phyloP scores from a whole-genome alignment of 1,140 invertebrate species.

The Drosophila melanica region DNA sequence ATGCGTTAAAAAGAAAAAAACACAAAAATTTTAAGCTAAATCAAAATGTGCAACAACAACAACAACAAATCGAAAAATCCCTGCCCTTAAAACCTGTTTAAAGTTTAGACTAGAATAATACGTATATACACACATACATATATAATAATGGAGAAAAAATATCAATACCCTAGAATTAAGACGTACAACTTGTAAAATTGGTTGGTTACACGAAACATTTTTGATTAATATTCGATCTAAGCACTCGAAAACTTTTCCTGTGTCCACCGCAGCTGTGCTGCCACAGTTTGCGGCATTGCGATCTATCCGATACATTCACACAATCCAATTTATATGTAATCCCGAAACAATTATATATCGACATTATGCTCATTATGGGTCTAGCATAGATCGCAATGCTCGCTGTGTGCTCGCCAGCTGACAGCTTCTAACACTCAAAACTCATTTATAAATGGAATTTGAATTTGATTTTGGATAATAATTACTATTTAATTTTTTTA shows the following conservation, averaged over 20 bases:
- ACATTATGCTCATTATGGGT: slow-evolving; percentile 19
- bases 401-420: background rate
- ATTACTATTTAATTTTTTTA: background rate
- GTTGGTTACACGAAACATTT: slow-evolving; percentile 45
- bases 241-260: slow-evolving; percentile 64
- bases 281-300: slow-evolving; percentile 7
- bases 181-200: slow-evolving; percentile 62
- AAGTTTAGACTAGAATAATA: slow-evolving; percentile 10
- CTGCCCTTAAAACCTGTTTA: slow-evolving; percentile 39
- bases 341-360: background rate
- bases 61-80: slow-evolving; percentile 28
- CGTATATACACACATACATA: slow-evolving; percentile 33
- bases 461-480: slow-evolving; percentile 21
- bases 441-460: slow-evolving; percentile 27
- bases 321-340: slow-evolving; percentile 12
- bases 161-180: slow-evolving; percentile 44
- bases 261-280: slow-evolving; percentile 37
- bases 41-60: slow-evolving; percentile 18
- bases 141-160: slow-evolving; percentile 24
- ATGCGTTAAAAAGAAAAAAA: slow-evolving; percentile 50
- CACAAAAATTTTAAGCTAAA: slow-evolving; percentile 31
- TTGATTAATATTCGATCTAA: slow-evolving; percentile 54
- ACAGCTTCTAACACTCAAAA: slow-evolving; percentile 34
- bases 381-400: slow-evolving; percentile 31
- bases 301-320: slow-evolving; percentile 8